These are phyloP conservation scores for Hippopotamus amphibius DNA, from an alignment of 2,113 vertebrate species.

Conservation along the genomic window DNA sequence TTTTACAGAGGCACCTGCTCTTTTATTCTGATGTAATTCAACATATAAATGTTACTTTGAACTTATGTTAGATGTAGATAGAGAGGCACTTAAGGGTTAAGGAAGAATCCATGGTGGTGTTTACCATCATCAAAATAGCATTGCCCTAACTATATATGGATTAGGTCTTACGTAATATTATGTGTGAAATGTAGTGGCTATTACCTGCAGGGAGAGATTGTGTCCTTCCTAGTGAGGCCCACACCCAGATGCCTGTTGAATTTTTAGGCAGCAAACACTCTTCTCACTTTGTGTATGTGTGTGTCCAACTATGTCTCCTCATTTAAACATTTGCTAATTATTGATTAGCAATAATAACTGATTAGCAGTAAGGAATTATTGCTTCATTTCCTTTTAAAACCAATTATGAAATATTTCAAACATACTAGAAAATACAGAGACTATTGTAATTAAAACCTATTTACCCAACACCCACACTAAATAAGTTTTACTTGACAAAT, in stretches of 20 bases:
- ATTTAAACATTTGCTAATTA: slow-evolving; percentile 8
- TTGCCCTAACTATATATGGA: neutral
- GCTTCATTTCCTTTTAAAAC: slow-evolving; percentile 20
- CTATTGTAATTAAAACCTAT: neutral
- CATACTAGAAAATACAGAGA: neutral
- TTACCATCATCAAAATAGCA: neutral
- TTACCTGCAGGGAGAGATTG: neutral
- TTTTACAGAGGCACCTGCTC: neutral
- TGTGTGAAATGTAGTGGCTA: neutral
- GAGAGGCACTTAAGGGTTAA: neutral
- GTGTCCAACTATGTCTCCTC: neutral
- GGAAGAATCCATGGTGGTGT: neutral
- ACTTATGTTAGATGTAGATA: slow-evolving; percentile 5
- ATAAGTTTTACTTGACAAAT: neutral
- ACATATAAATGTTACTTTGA: neutral
- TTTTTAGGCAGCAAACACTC: neutral
- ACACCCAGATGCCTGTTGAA: neutral
- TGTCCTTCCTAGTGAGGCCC: neutral
- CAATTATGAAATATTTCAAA: slow-evolving; percentile 34
- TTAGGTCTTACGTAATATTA: neutral
- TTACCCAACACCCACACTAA: neutral
- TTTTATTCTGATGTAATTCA: slow-evolving; percentile 31
- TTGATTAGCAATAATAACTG: neutral
- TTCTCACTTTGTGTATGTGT: neutral
- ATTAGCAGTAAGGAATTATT: neutral